Evolutionary conservation across 2,797 vertebrate genomes (phyloP).

Genomic region (Iguana delicatissima): DNA sequence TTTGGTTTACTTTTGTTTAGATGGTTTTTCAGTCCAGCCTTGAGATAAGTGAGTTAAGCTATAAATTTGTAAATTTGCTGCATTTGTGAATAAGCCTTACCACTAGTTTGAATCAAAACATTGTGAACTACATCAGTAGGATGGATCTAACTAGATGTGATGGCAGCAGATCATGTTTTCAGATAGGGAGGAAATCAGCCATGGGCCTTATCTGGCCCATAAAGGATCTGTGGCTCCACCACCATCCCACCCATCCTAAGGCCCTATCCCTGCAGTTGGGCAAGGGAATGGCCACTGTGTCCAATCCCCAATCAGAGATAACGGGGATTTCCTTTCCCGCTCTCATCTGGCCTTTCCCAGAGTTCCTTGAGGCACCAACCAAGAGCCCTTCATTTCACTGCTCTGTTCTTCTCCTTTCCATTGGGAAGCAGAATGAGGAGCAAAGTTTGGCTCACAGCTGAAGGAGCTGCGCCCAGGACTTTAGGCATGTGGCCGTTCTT

Average conservation of each 20-base stretch:
- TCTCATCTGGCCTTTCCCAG: background rate
- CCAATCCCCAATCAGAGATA: background rate
- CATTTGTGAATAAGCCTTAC: constrained; percentile 86
- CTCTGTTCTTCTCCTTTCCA: background rate
- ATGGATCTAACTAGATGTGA: background rate
- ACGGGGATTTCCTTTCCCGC: background rate
- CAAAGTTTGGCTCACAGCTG: background rate
- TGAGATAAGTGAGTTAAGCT: constrained; percentile 70
- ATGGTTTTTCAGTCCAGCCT: constrained; percentile 66
- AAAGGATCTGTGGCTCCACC: background rate
- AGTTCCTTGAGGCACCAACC: background rate
- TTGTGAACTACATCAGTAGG: constrained; percentile 67
- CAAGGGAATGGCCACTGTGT: background rate
- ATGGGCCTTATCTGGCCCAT: background rate
- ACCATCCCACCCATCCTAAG: background rate
- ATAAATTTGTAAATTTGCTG: constrained; percentile 79
- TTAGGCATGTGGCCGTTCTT: background rate
- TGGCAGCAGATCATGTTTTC: background rate
- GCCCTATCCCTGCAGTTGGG: background rate
- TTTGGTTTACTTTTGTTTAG: constrained; percentile 56
- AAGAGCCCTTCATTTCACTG: background rate
- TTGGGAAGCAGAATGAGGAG: background rate
- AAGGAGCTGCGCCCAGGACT: background rate
- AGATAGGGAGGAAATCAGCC: background rate
- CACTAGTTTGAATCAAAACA: constrained; percentile 79